These are phyloP conservation scores for Bovichtus variegatus DNA, from an alignment of 2,797 vertebrate species.

Conservation along the genomic window DNA sequence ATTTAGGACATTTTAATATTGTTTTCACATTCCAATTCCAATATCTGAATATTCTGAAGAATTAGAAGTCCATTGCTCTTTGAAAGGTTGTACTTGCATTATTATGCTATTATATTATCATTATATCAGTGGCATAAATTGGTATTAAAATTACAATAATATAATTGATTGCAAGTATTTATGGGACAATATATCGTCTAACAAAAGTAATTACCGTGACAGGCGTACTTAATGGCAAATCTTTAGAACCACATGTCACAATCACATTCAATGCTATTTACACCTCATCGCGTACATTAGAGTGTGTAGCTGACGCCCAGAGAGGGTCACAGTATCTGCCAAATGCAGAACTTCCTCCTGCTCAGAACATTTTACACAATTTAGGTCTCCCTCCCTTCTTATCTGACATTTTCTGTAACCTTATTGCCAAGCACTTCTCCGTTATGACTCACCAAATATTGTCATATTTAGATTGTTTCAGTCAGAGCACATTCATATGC, in stretches of 20 bases:
- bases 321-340: conserved; percentile 6
- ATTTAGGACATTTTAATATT: too few relatives aligned
- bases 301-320: background rate
- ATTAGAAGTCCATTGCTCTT: too few relatives aligned
- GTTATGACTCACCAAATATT: background rate
- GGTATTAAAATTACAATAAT: too few relatives aligned
- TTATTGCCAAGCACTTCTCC: background rate
- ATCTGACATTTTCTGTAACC: conserved; percentile 3
- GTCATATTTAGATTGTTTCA: background rate
- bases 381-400: background rate
- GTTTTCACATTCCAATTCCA: too few relatives aligned
- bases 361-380: background rate
- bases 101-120: too few relatives aligned
- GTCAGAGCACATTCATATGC: background rate
- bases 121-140: too few relatives aligned
- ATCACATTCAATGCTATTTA: background rate
- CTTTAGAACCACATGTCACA: background rate
- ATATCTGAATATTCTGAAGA: too few relatives aligned
- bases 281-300: background rate
- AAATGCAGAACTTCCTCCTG: conserved; percentile 33
- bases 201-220: too few relatives aligned
- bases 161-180: too few relatives aligned
- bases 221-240: background rate
- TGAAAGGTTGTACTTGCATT: too few relatives aligned
- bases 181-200: too few relatives aligned